Conservation (phyloP, 2,888 invertebrate species). For the Cordylochernes scorpioides region DNA sequence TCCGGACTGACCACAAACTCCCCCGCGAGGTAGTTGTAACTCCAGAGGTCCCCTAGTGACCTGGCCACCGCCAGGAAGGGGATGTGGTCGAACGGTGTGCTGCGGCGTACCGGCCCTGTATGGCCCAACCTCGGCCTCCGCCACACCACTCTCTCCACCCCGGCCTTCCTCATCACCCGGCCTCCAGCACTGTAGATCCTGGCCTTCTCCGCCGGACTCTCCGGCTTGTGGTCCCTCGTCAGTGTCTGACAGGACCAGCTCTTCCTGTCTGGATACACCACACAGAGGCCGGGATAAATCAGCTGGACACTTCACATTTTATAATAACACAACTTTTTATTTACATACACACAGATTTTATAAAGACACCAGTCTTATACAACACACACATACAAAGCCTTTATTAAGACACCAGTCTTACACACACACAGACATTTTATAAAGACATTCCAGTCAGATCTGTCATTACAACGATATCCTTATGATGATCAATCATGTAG, state of each 20-base stretch:
- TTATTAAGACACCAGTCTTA: no score
- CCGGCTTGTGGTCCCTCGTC: slow-evolving; percentile 85
- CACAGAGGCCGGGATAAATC: no score
- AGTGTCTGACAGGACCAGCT: slow-evolving; percentile 58
- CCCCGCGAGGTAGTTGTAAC: slow-evolving; percentile 65
- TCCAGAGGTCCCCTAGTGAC: slow-evolving; percentile 89
- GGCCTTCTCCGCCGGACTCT: slow-evolving; percentile 48
- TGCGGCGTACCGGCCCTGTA: slow-evolving; percentile 59
- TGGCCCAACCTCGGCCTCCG: slow-evolving; percentile 61
- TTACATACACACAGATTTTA: no score
- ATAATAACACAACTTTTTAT: no score
- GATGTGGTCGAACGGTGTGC: slow-evolving; percentile 70
- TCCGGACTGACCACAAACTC: slow-evolving; percentile 92
- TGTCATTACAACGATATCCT: no score
- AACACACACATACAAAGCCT: no score
- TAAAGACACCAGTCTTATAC: no score
- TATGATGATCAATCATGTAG: no score
- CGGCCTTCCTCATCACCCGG: slow-evolving; percentile 37
- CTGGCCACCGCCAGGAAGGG: slow-evolving; percentile 87
- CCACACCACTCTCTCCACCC: slow-evolving; percentile 90
- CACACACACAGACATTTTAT: no score
- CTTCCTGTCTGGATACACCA: slow-evolving; percentile 32
- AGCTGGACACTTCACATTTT: no score
- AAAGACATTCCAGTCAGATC: no score
- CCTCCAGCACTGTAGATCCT: slow-evolving; percentile 37